phyloP scores from a whole-genome alignment of 2,113 vertebrate genomes.

The Lichenostomus cassidix region DNA sequence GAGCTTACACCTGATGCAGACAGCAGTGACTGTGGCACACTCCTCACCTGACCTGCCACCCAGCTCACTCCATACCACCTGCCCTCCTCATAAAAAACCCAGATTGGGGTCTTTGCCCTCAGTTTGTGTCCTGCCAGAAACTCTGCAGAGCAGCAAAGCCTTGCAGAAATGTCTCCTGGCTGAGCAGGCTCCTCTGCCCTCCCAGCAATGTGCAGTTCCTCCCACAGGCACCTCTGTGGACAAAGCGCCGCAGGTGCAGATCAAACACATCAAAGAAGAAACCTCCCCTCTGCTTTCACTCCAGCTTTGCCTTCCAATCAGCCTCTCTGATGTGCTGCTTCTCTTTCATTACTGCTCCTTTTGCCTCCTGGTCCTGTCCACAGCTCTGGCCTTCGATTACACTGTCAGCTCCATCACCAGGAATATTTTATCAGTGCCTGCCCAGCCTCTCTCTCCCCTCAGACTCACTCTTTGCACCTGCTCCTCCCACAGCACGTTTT shows the following conservation, averaged over 20 bases:
- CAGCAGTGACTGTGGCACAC: background rate
- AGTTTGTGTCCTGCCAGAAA: background rate
- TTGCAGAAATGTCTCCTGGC: background rate
- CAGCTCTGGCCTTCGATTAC: rapidly evolving
- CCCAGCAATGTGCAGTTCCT: rapidly evolving
- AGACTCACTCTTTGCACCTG: background rate
- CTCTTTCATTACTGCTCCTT: background rate
- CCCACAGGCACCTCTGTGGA: background rate
- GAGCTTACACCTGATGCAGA: background rate
- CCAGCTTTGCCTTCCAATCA: background rate
- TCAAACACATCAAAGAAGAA: background rate
- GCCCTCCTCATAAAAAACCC: background rate
- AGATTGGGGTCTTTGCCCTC: rapidly evolving
- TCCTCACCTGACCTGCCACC: rapidly evolving
- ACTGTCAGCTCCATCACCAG: rapidly evolving
- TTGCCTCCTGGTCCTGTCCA: background rate
- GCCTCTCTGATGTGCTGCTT: background rate
- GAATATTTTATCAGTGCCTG: background rate
- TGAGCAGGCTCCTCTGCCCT: background rate
- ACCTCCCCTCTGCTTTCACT: background rate
- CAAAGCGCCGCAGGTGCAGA: background rate
- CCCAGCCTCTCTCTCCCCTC: background rate
- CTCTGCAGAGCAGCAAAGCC: background rate
- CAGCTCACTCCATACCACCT: rapidly evolving
- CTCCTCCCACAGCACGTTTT: background rate